phyloP scores from a whole-genome alignment of 2,888 invertebrate species.

The Ganaspis brasiliensis region DNA sequence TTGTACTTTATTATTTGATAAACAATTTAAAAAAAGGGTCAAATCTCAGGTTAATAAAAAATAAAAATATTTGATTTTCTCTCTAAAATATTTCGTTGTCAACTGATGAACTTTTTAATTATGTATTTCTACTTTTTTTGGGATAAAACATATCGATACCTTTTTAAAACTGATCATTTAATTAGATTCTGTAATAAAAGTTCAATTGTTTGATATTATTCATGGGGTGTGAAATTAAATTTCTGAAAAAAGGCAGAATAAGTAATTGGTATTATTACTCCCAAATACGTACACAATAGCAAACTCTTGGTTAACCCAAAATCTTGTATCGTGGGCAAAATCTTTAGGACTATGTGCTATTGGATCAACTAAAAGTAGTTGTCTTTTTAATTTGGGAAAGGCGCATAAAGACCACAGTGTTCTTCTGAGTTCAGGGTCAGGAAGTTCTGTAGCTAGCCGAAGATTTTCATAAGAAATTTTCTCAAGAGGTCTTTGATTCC shows the following conservation, averaged over 20 bases:
- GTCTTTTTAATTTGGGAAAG: conserved; percentile 97
- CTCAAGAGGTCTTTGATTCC: conserved; percentile 97
- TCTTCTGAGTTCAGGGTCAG: conserved; percentile 95
- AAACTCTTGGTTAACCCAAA: conserved; percentile 99
- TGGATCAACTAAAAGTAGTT: conserved; percentile 92
- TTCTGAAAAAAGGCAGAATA: conserved; percentile 5
- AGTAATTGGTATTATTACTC: not conserved
- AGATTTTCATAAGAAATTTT: conserved; percentile 98
- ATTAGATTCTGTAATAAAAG: no score
- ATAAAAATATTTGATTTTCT: no score
- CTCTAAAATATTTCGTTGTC: no score
- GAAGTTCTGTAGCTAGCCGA: conserved; percentile 96
- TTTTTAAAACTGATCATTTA: no score
- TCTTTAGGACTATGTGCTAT: conserved; percentile 94
- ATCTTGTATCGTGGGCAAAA: conserved; percentile 94
- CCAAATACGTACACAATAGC: conserved; percentile 84
- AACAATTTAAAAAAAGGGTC: no score
- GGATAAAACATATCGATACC: no score
- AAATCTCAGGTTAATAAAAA: no score
- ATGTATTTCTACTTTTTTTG: no score
- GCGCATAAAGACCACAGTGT: conserved; percentile 98
- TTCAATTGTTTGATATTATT: no score
- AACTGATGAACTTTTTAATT: no score
- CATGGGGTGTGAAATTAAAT: no score
- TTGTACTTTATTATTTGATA: no score